Base-by-base conservation (phyloP, 92 coral and sea anemone species). In the Bergia puertoricense region DNA sequence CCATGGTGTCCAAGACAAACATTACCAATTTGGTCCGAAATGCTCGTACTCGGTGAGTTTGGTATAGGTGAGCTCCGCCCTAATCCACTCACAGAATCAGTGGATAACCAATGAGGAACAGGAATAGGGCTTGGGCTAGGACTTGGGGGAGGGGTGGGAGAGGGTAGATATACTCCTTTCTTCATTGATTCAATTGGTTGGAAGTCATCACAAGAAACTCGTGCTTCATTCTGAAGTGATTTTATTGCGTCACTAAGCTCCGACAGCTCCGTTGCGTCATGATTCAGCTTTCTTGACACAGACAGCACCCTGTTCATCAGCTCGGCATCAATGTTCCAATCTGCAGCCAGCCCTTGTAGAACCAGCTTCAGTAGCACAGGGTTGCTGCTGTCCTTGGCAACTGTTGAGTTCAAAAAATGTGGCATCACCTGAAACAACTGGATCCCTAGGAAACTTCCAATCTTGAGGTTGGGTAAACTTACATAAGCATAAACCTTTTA, bases 351-450 rank as follows among this genome's bases (percentile, higher is more conserved):
- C 20, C 99, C 96, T 88, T 97, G 99, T 15, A 97, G 93, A 78
- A 97, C 99, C n/a, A 97, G 97, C 91, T 93, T 97, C 59, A 97
- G 94, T 14, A 97, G 88, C 76, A 93, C 95, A 6, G 99, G 98
- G 78, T 94, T 95, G 80, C 95, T 95, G 85, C 94, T 92, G 88
- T 97, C 99, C 85, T 97, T 97, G 85, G 99, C 96, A 86, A 97
- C 99, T 97, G 83, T 18, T 79, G 82, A 51, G 79, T 36, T 42
- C 39, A 8, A 16, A 77, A 44, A 18, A 82, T 51, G 23, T 18
- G 41, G 15, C 14, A 44, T 30, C 44, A 57, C 16, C 6, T 5
- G 8, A 11, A 2, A 41, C 36, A 57, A 68, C 51, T 39, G 46
- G 20, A n/a, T 54, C 59, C 14, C 59, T 18, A 13, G 59, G 59